Base-by-base conservation (phyloP, 2,797 vertebrate genomes). In the Pseudomugil tenellus region DNA sequence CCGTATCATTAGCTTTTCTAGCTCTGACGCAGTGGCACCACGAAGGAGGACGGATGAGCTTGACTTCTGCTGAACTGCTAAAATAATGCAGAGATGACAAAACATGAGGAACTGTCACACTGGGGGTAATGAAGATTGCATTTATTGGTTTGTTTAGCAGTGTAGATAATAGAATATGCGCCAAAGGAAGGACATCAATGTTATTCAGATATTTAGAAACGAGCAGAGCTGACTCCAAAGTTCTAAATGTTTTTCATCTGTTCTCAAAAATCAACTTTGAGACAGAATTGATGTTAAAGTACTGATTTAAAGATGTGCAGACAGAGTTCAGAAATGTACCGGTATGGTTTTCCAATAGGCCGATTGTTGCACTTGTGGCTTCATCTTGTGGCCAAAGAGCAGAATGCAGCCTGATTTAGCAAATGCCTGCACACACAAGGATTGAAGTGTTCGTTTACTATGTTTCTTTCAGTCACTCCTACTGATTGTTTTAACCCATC, bases 1-100 rank as follows among this genome's bases (percentile, higher is more conserved):
- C 81, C 85, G 60, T 70, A 59, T 74, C 76, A 85, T 91, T 88
- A 86, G 67, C 81, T 72, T 69, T 81, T 90, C 88, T 75, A 37
- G 70, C 37, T 60, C 3, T 32, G 68, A 76, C 48, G 19, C 34
- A 49, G 41, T 35, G 43, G 70, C 52, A 58, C 74, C 56, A 39
- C 23, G 16, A 54, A 26, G 58, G 39, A 10, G 41, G 26, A 21
- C 2, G 56, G 10, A 46, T 4, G 58, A 74, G 58, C 74, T 29
- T 26, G 48, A 61, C 52, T 41, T 2, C 7, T 48, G 43, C 37
- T 29, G 48, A 19, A 43, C 52, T 58, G 26, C 58, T 70, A 52
- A 54, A 58, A 67, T 13, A 2, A 29, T 25, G 5, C 52, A 49
- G 19, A 57, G 14, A 71, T 35, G 52, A 72, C 6, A 37, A 58